These are phyloP conservation scores for Emydoidea blandingii DNA, from an alignment of 2,797 vertebrate genomes.

Conservation along the genomic window DNA sequence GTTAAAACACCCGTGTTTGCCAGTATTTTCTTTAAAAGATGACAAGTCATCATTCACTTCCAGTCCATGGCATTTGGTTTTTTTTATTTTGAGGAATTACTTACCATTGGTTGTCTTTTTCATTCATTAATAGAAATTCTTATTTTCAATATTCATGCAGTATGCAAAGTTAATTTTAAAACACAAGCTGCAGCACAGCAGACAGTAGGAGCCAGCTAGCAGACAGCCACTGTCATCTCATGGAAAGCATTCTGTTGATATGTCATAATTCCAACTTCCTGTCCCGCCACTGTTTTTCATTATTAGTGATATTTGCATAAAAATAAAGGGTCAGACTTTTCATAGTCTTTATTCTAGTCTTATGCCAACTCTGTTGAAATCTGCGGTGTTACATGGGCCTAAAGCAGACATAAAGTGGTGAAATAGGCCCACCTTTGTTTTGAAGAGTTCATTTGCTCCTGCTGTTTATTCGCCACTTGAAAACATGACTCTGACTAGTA, in stretches of 20 bases:
- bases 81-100: slow-evolving; percentile 63
- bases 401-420: not conserved
- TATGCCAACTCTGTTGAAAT: not conserved
- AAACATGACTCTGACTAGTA: not conserved
- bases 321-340: not conserved
- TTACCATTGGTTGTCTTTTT: slow-evolving; percentile 30
- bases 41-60: slow-evolving; percentile 67
- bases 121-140: slow-evolving; percentile 17
- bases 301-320: not conserved
- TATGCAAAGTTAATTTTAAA: slow-evolving; percentile 30
- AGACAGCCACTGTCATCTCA: not conserved
- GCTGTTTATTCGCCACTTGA: not conserved
- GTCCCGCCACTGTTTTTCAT: not conserved
- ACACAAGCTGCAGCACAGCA: not conserved
- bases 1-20: slow-evolving; percentile 66
- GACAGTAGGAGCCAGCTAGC: not conserved
- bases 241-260: slow-evolving; percentile 8
- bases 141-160: slow-evolving; percentile 24
- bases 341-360: not conserved
- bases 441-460: not conserved
- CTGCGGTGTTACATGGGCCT: not conserved
- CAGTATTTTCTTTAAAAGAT: slow-evolving; percentile 72
- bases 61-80: slow-evolving; percentile 48
- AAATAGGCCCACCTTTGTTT: not conserved
- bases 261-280: slow-evolving; percentile 14